These are phyloP conservation scores for Aldrovandia affinis DNA, from an alignment of 2,797 vertebrate species.

Conservation along the genomic window DNA sequence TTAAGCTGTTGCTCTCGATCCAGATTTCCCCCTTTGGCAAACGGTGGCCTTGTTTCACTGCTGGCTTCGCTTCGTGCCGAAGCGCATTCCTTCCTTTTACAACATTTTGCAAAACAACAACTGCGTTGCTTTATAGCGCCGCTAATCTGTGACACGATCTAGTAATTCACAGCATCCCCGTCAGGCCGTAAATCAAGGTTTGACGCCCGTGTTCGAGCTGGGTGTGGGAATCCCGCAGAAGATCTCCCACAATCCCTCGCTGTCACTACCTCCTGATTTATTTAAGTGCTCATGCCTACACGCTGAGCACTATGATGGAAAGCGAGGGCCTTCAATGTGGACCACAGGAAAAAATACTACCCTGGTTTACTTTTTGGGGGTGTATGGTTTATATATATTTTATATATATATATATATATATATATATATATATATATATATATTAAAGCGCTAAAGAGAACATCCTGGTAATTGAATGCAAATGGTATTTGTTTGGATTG, in stretches of 20 bases:
- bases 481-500: not conserved
- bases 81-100: not conserved
- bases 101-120: not conserved
- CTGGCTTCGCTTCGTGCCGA: not conserved
- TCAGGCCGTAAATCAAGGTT: not conserved
- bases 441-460: not conserved
- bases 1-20: too few species aligned
- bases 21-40: too few species aligned
- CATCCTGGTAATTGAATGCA: not conserved
- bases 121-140: not conserved
- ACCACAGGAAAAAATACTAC: not conserved
- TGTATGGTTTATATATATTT: not conserved
- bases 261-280: slow-evolving; percentile 8
- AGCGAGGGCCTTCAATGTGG: not conserved
- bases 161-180: not conserved
- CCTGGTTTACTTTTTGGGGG: slow-evolving; percentile 7
- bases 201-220: not conserved
- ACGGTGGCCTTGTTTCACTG: not conserved
- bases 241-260: not conserved
- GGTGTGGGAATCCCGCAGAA: not conserved
- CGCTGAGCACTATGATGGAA: not conserved
- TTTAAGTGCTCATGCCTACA: not conserved
- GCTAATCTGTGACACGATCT: not conserved
- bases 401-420: too few species aligned
- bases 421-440: too few species aligned